Base-by-base conservation (phyloP, 2,113 vertebrate genomes). In the Notiomystis cincta region DNA sequence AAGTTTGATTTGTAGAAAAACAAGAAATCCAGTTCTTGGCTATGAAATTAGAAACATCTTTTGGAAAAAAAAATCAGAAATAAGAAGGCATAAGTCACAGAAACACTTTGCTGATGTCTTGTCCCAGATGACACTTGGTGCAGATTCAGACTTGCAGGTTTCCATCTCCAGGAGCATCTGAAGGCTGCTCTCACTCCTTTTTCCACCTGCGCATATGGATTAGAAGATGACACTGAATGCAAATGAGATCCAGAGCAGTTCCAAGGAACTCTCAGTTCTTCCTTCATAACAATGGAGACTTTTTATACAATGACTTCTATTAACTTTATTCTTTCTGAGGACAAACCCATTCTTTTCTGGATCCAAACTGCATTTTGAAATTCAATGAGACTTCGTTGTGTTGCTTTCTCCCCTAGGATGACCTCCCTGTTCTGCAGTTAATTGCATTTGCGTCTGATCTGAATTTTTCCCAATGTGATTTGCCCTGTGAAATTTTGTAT, bases 191-290 rank as follows among this genome's bases (percentile, higher is more conserved):
- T 81, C 35, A 13, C 23, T 77, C 5, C 48, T 48, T 82, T 84
- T 65, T 60, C 40, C 54, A 73, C 54, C 35, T 57, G 64, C 0
- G 0, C 37, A 15, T 31, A 23, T 7, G 20, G 6, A 25, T 45
- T 66, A 12, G 44, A 83, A 83, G 37, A 81, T 15, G 58, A 45
- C 15, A 53, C 7, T 65, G n/a, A 89, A 77, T 45, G 50, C 28
- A 89, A 78, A 91, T 66, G 47, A 88, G n/a, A 65, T 40, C 86
- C 57, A 86, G 66, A 87, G n/a, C 37, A 56, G n/a, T 77, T 89
- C 24, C 60, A 90, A 71, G 56, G 47, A 89, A 75, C 62, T 75
- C 54, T 78, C 58, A 80, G 45, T 91, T 86, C 54, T 50, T 60
- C 23, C 30, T 78, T 50, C 12, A 7, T 42, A 75, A 70, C 28